Evolutionary conservation across 92 coral and sea anemone species (phyloP), one percentile per base, ranked within the genome.

Genomic region (Plumapathes pennacea): DNA sequence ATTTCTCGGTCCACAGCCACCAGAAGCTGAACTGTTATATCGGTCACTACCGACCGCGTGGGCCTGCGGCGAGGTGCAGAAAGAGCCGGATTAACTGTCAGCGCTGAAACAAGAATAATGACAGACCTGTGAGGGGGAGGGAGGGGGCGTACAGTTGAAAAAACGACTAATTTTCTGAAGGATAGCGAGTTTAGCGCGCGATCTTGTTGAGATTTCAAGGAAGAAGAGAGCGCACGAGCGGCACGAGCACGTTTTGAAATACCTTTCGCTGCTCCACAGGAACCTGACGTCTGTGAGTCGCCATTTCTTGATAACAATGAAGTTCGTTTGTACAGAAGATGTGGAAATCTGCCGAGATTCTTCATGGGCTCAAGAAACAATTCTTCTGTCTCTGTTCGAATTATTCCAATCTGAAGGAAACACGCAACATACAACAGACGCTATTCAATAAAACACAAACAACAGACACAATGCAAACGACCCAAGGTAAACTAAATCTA

Each of bases 1-100:
- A 91, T 91, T 25, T 74, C 81, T 53, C 81, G 72, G 47, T 91
- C 97, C 0, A 79, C 89, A 14, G 80, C 97, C 14, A 91, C 92
- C 63, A 91, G 67, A 1, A 91, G 73, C 72, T 91, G 91, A 10
- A 84, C 60, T 1, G 95, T 82, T 34, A 46, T 45, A 38, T 86
- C 90, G 4, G 58, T 54, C 25, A 38, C 64, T 32, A 50, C 54
- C 10, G 95, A 82, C 1, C 89, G 85, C 10, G 36, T 10, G 66
- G 49, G 25, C 38, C 6, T 11, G 24, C 44, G 32, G 52, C 9
- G 25, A n/a, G 32, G 22, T 47, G 17, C 5, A 15, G 3, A 47
- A 47, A 47, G 4, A 25, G 10, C 25, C 9, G 8, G 8, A 36
- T 8, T 7, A 36, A 7, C 8, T 7, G 9, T 36, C 40, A 36